Evolutionary conservation across 1,140 invertebrate genomes (phyloP).

Genomic region (Mesaphorura yosii): DNA sequence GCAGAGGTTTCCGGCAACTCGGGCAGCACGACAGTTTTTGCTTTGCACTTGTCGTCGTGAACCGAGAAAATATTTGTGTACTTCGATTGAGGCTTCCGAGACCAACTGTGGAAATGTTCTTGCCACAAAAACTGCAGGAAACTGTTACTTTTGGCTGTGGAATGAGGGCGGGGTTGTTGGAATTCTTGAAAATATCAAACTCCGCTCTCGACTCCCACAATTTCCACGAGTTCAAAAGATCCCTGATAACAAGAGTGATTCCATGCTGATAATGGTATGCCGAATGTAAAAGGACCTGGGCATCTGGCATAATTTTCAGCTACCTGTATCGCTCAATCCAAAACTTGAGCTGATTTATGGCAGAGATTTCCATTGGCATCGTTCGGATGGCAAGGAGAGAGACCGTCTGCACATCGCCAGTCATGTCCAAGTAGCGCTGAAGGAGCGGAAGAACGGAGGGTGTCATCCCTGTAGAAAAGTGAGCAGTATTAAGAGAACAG

Average conservation of each 20-base stretch:
- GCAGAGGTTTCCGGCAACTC: slow-evolving; percentile 83
- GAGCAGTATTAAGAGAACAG: too few relatives aligned
- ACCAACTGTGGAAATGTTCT: slow-evolving; percentile 64
- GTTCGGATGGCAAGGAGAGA: slow-evolving; percentile 25
- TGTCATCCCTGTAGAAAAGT: slow-evolving; percentile 45
- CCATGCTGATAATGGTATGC: too few relatives aligned
- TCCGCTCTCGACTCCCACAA: slow-evolving; percentile 67
- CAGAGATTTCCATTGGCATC: slow-evolving; percentile 26
- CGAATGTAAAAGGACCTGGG: neutral
- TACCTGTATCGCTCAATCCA: slow-evolving; percentile 31
- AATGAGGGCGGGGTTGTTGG: slow-evolving; percentile 47
- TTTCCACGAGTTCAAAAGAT: slow-evolving; percentile 63
- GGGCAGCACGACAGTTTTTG: slow-evolving; percentile 79
- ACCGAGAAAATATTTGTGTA: slow-evolving; percentile 49
- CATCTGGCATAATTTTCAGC: neutral
- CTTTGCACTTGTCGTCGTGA: slow-evolving; percentile 48
- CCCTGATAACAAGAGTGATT: slow-evolving; percentile 49
- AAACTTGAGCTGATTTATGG: slow-evolving; percentile 17
- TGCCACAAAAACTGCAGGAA: slow-evolving; percentile 88
- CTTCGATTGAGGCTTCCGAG: slow-evolving; percentile 50
- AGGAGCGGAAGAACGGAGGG: slow-evolving; percentile 63
- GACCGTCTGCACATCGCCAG: slow-evolving; percentile 84
- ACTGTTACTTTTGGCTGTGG: slow-evolving; percentile 69
- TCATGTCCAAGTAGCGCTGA: slow-evolving; percentile 77
- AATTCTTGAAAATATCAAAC: slow-evolving; percentile 60